A percentile compares a stretch with the other conserved stretches of the same genome.
Conservation (phyloP, 2,113 vertebrate species). For the Phrynocephalus versicolor region DNA sequence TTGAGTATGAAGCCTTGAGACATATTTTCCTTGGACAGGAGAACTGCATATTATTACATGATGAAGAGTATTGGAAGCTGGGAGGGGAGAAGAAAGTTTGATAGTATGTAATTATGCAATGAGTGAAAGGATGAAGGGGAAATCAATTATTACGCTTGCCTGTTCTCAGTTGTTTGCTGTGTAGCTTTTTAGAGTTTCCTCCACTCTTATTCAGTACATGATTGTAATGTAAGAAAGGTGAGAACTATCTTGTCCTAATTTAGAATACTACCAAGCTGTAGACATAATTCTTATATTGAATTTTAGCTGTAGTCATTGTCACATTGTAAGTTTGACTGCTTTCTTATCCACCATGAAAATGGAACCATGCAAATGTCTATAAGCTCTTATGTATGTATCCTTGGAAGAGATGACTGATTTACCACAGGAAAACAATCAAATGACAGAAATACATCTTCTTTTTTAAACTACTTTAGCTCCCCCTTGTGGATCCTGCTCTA, state of each 20-base stretch:
- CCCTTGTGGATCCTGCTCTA: slow-evolving; percentile 50
- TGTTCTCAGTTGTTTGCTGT: no score
- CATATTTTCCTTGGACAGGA: no score
- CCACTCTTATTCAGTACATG: not conserved
- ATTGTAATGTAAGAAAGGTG: not conserved
- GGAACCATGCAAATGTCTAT: not conserved
- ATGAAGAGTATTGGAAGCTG: not conserved
- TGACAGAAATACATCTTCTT: not conserved
- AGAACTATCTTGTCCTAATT: not conserved
- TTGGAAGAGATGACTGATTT: not conserved
- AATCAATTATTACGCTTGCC: not conserved
- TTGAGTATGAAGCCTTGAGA: no score
- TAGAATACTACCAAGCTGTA: not conserved
- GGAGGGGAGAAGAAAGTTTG: not conserved
- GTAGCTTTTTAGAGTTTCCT: not conserved
- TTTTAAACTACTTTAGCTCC: slow-evolving; percentile 63
- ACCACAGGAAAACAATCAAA: not conserved
- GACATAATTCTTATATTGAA: not conserved
- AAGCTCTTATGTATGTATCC: not conserved
- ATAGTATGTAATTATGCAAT: not conserved
- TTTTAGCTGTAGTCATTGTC: not conserved
- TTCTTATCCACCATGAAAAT: not conserved
- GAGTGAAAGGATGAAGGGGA: not conserved
- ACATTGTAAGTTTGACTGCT: not conserved
- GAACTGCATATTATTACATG: not conserved